phyloP scores from a whole-genome alignment of 2,888 invertebrate species.

The Lamellibrachia columna region DNA sequence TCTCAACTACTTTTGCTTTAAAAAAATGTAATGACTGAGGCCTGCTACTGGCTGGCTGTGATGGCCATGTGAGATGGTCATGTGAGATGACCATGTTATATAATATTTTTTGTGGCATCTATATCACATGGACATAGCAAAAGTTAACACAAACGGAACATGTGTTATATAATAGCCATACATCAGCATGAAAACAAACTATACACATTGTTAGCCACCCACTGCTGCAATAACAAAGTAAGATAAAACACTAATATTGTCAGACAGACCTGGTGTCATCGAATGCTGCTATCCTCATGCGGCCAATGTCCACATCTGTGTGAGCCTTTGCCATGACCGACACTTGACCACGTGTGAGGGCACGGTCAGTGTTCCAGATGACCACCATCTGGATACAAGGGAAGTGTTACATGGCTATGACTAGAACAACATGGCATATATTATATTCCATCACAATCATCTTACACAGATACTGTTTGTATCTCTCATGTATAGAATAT shows the following conservation, averaged over 20 bases:
- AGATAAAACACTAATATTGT: background rate
- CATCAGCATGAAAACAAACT: no score
- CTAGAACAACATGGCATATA: background rate
- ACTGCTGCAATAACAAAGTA: background rate
- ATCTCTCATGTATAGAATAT: background rate
- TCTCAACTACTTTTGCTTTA: no score
- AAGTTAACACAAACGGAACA: no score
- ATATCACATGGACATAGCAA: no score
- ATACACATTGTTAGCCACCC: background rate
- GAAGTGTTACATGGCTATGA: background rate
- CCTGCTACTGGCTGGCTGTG: no score
- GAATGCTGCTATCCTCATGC: conserved; percentile 60
- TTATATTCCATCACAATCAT: background rate
- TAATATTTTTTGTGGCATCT: no score
- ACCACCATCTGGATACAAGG: conserved; percentile 58
- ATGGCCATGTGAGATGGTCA: no score
- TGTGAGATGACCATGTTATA: no score
- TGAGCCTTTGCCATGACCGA: conserved; percentile 63
- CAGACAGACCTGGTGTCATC: conserved; percentile 59
- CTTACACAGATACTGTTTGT: background rate
- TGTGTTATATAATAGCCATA: no score
- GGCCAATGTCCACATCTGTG: conserved; percentile 61
- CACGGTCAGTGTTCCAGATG: conserved; percentile 61
- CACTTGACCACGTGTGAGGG: conserved; percentile 55
- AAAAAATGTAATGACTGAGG: no score